Base-by-base conservation (phyloP, 2,797 vertebrate genomes). In the Parotocinclus haroldoi region DNA sequence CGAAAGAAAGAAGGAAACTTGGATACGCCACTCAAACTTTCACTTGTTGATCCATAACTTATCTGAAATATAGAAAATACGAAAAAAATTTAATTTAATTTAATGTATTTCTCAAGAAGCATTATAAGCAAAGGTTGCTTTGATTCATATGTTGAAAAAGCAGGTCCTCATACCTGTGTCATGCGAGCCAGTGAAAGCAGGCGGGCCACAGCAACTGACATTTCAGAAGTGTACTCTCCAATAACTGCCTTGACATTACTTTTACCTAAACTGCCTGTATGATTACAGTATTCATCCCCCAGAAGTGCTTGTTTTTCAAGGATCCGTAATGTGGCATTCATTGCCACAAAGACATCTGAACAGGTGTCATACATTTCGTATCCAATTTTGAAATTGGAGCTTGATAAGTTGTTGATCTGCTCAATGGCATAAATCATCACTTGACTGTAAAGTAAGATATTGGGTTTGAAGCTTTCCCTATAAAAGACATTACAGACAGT, bases 1-100 rank as follows among this genome's bases (percentile, higher is more conserved):
- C 91, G 87, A 79, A 94, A 81, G 81, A 96, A 94, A 75, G 91
- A 86, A 59, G 92, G 93, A 77, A 94, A 96, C 18, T 86, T 85
- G 36, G 66, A 79, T 85, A 93, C 94, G 80, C 93, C 92, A 74
- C 92, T 95, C 68, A 95, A 83, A 73, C 90, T 89, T 80, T 88
- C 84, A 65, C 92, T 89, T 1, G 92, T 92, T 62, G 94, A 91
- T 13, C 89, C 84, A 54, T 91, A 92, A 80, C 93, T 94, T 81
- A 96, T 90, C 93, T 95, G 81, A 36, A 79, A 58, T 38, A 51
- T 0, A 9, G 16, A 10, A 0, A 9, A 66, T 42, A 38, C 37
- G 14, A 49, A 10, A 9, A 5, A 40, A 40, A 40, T 40, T 40
- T n/a, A n/a, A 9, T 40, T 40, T 40, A 40, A 9, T 11, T 42